Conservation (phyloP, 2,888 invertebrate species). For the Papilio protenor region DNA sequence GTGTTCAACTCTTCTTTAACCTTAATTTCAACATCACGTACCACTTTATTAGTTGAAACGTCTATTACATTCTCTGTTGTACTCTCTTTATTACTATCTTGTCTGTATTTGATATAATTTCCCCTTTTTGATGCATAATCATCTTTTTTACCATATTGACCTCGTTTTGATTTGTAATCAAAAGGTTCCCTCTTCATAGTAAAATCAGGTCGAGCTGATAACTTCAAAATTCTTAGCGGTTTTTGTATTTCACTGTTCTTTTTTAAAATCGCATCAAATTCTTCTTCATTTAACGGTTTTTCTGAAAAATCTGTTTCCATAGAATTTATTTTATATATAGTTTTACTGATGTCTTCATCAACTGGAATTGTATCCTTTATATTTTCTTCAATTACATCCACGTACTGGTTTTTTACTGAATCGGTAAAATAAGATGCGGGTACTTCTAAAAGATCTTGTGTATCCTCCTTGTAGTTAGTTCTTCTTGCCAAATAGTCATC, state of each 20-base stretch:
- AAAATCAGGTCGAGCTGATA: slow-evolving; percentile 26
- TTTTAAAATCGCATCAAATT: background rate
- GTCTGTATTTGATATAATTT: slow-evolving; percentile 33
- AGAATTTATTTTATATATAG: slow-evolving; percentile 3
- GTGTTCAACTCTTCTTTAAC: slow-evolving; percentile 34
- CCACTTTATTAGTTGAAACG: background rate
- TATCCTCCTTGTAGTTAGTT: slow-evolving; percentile 44
- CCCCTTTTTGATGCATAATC: slow-evolving; percentile 32
- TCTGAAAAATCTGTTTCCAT: slow-evolving; percentile 7
- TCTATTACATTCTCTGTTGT: slow-evolving; percentile 8
- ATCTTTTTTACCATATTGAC: slow-evolving; percentile 35
- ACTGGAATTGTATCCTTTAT: background rate
- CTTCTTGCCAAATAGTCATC: slow-evolving; percentile 48
- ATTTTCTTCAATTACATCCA: background rate
- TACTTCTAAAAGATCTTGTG: slow-evolving; percentile 25
- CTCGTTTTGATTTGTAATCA: slow-evolving; percentile 42
- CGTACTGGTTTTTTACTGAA: slow-evolving; percentile 29
- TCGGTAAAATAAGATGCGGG: slow-evolving; percentile 26
- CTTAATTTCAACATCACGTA: slow-evolving; percentile 23
- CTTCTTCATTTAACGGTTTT: background rate
- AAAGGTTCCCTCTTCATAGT: slow-evolving; percentile 36
- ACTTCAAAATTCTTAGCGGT: slow-evolving; percentile 28
- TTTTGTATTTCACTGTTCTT: slow-evolving; percentile 15
- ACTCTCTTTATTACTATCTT: slow-evolving; percentile 23
- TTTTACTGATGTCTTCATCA: slow-evolving; percentile 16